Percentiles rank a stretch among this genome's conserved stretches.
phyloP scores from a whole-genome alignment of 1,140 invertebrate species.

The Venustaconcha ellipsiformis region DNA sequence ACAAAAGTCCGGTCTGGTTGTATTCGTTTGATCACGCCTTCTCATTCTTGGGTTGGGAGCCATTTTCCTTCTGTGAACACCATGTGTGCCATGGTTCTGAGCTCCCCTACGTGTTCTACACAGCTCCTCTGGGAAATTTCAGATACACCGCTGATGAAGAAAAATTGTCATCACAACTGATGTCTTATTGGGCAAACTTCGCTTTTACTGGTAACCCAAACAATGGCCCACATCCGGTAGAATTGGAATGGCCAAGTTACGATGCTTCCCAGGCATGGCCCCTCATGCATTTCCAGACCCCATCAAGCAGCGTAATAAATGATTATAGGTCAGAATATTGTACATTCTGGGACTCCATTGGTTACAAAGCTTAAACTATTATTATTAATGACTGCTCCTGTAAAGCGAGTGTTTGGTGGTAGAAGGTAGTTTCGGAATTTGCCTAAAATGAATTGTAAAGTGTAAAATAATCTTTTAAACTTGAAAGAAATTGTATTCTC shows the following conservation, averaged over 20 bases:
- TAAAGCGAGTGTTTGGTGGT: too few species aligned
- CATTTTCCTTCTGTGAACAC: conserved; percentile 40
- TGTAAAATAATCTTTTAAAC: too few species aligned
- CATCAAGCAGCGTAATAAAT: conserved; percentile 10
- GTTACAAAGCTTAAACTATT: conserved; percentile 33
- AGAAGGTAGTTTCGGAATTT: too few species aligned
- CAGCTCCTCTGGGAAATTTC: conserved; percentile 33
- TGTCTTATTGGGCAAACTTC: conserved; percentile 56
- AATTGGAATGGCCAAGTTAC: conserved; percentile 35
- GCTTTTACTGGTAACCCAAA: conserved; percentile 47
- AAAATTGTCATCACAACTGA: conserved; percentile 38
- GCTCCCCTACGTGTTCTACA: conserved; percentile 50
- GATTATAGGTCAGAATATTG: conserved; percentile 31
- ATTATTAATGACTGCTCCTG: too few species aligned
- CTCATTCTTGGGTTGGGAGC: conserved; percentile 49
- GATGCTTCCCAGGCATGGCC: conserved; percentile 11
- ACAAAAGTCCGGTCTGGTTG: conserved; percentile 14
- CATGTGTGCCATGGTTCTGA: conserved; percentile 52
- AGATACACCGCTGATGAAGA: conserved; percentile 39
- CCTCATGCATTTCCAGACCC: conserved; percentile 31
- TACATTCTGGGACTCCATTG: conserved; percentile 47
- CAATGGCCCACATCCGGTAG: not conserved
- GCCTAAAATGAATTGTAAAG: too few species aligned
- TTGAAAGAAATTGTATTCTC: too few species aligned
- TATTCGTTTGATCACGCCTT: conserved; percentile 47